Evolutionary conservation across 2,797 vertebrate genomes (phyloP), one percentile per base, ranked within the genome.

Genomic region (Buceros bicornis): DNA sequence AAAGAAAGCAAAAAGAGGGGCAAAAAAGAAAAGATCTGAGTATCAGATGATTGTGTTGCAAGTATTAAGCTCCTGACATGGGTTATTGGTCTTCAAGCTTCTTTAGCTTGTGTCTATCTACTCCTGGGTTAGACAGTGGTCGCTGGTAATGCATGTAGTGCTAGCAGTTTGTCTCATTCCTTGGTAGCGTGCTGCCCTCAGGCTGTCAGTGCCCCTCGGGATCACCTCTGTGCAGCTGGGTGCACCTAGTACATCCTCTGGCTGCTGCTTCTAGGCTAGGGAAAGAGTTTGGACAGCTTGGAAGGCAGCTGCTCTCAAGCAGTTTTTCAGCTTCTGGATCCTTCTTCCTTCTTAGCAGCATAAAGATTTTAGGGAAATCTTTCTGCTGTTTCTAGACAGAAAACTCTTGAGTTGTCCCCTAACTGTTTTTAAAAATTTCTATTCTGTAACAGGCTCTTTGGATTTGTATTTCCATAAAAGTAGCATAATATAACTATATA

Each of bases 201-300:
- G 33, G 47, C 10, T 26, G 13, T 15, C 58, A 25, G 19, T 10
- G 22, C 50, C 8, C 29, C 53, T 18, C 0, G 0, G n/a, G 54
- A 31, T 37, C 51, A 50, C 51, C 29, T 9, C 58, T 31, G 42
- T 14, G 40, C 37, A 42, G 54, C 37, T 37, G 71, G 9, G 16
- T 37, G 6, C 50, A 56, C 24, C 14, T 8, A 2, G 2, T 24
- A 4, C 31, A 45, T 69, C 42, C 35, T 62, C 48, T 5, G 1
- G 11, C 69, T 65, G 45, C 31, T 6, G 8, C 10, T 17, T 57
- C 53, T 25, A 28, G 61, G 40, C 50, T 12, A 37, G 31, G 57
- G n/a, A 56, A 79, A 28, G 28, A 42, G 35, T 43, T 37, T 47
- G 58, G 71, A 50, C 11, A 61, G n/a, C 47, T 51, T 33, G 29